Percentiles rank a stretch among this genome's conserved stretches.
Evolutionary conservation across 2,888 invertebrate genomes (phyloP).

Genomic region (Harmothoe impar): DNA sequence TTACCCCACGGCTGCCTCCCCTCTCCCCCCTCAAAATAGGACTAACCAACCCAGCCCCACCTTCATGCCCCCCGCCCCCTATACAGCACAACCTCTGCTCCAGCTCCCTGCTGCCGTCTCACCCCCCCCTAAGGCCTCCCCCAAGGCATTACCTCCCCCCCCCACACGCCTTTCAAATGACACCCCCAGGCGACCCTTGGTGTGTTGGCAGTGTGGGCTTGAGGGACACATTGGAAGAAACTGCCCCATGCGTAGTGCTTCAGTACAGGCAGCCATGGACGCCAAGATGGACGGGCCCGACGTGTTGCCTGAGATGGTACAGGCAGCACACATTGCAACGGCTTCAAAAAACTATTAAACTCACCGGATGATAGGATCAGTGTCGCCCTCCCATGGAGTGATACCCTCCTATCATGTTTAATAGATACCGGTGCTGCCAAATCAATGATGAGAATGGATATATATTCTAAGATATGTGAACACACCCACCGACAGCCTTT

Average conservation of each 20-base stretch:
- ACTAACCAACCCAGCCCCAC: too few species aligned
- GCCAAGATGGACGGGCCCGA: conserved; percentile 12
- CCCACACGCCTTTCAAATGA: background rate
- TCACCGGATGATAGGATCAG: too few species aligned
- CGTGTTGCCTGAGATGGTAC: background rate
- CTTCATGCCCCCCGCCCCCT: too few species aligned
- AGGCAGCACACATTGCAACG: conserved; percentile 2
- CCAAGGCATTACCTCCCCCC: conserved; percentile 58
- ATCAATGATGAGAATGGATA: background rate
- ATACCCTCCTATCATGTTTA: background rate
- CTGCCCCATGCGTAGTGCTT: too few species aligned
- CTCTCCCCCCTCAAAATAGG: too few species aligned
- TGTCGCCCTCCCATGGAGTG: too few species aligned
- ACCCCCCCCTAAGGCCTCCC: background rate
- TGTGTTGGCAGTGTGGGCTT: too few species aligned
- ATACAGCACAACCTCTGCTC: too few species aligned
- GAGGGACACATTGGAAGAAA: too few species aligned
- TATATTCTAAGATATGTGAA: background rate
- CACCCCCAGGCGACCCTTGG: background rate
- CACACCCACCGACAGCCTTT: background rate
- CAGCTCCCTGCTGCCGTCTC: too few species aligned
- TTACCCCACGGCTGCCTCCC: too few species aligned
- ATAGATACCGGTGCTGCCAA: background rate
- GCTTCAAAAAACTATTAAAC: background rate
- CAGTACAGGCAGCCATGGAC: too few species aligned